Base-by-base conservation (phyloP, 2,113 vertebrate genomes). In the Pelecanus crispus region DNA sequence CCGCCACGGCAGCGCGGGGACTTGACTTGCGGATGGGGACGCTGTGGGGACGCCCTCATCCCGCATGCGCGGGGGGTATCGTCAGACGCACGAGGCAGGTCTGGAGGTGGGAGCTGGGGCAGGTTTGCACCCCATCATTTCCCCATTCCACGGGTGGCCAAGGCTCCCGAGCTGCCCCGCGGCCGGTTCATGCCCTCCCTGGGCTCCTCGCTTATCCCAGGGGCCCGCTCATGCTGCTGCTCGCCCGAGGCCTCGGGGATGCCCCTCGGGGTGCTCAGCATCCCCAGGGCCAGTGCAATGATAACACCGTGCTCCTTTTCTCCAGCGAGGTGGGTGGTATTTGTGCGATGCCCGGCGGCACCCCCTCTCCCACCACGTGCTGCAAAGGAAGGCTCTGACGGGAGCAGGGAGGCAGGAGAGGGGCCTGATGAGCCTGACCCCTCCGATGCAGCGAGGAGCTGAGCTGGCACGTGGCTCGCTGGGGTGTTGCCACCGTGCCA, bases 61-160 rank as follows among this genome's bases (percentile, higher is more conserved):
- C 73, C 5, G 0, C 28, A 22, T 1, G 24, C 16, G 0, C 29
- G 32, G 9, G 9, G 34, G 18, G 9, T 17, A 20, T 18, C 2
- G 1, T 0, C 3, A 25, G 67, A 21, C 53, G 45, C 10, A 45
- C 1, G 2, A 71, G 32, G 72, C 56, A 61, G 59, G 40, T 63
- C 24, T 40, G 58, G 56, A 63, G n/a, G 20, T 2, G 3, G 58
- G 34, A 32, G 28, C 17, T 50, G 42, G 36, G 36, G 31, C 56
- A 28, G 81, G 17, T 29, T 66, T 52, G 59, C 38, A 59, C 12
- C 66, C 56, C 42, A 7, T 38, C 15, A 13, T 52, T 65, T 55
- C 66, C 36, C 58, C 66, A 13, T 17, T 45, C 56, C 20, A 8
- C 1, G 5, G 31, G 3, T 49, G 25, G 8, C 31, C 29, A 9